Conservation (phyloP, 2,113 vertebrate genomes). For the Gasterosteus aculeatus region DNA sequence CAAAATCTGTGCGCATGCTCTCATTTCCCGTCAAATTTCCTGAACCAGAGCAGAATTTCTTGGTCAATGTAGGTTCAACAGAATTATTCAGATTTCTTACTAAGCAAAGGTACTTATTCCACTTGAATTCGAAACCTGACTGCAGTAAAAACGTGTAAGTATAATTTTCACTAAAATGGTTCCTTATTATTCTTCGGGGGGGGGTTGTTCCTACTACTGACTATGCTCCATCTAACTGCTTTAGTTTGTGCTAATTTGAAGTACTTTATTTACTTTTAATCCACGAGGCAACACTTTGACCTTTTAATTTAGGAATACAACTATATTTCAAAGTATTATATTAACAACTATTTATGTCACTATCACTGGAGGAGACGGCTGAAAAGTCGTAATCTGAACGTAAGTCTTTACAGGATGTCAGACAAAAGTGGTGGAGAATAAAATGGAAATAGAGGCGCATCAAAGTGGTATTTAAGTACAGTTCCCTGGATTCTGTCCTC, state of each 20-base stretch:
- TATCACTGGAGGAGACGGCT: not conserved
- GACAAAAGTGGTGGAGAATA: not conserved
- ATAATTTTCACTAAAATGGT: not conserved
- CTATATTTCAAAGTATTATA: not conserved
- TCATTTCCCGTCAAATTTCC: not conserved
- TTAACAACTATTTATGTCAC: no score
- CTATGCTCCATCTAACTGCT: not conserved
- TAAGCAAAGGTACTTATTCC: not conserved
- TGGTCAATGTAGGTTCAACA: not conserved
- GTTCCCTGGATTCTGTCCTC: not conserved
- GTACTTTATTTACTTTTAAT: not conserved
- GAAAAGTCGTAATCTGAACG: not conserved
- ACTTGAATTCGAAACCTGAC: not conserved
- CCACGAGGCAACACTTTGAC: not conserved
- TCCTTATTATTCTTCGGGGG: not conserved
- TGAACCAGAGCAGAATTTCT: not conserved
- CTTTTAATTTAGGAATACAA: not conserved
- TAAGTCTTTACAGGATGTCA: not conserved
- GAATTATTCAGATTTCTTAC: not conserved
- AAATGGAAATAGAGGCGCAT: not conserved
- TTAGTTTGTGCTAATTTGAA: not conserved
- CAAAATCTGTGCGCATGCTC: slow-evolving; percentile 15
- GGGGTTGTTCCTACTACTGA: not conserved
- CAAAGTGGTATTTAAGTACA: not conserved
- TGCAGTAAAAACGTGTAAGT: not conserved